Percentiles rank a stretch among this genome's conserved stretches.
Conservation (phyloP, 2,113 vertebrate genomes). For the Carollia perspicillata region DNA sequence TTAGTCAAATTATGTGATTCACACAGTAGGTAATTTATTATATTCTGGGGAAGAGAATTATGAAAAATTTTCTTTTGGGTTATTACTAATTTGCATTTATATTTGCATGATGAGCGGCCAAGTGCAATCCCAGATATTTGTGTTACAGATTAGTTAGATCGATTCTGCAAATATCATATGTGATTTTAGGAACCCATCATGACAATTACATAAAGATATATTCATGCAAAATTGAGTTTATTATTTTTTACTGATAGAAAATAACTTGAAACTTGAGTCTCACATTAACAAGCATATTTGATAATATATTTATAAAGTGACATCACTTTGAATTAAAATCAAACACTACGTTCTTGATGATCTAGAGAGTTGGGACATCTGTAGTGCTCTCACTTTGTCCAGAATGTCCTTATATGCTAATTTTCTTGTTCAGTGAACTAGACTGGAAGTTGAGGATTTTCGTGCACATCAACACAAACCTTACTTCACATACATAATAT, state of each 20-base stretch:
- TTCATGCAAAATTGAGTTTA: background rate
- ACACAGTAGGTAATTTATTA: background rate
- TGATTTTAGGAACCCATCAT: background rate
- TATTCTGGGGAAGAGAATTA: background rate
- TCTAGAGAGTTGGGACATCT: background rate
- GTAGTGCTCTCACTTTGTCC: background rate
- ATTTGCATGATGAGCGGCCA: background rate
- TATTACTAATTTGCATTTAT: background rate
- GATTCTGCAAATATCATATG: background rate
- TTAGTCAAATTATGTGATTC: conserved; percentile 3
- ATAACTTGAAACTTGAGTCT: background rate
- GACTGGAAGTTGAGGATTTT: background rate
- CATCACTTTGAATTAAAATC: background rate
- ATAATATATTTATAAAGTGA: background rate
- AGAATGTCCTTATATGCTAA: background rate
- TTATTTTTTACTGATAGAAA: background rate
- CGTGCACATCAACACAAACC: background rate
- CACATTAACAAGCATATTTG: background rate
- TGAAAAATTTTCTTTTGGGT: background rate
- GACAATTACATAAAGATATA: background rate
- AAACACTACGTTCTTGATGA: background rate
- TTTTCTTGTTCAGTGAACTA: background rate
- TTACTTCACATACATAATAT: background rate
- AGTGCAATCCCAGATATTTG: background rate
- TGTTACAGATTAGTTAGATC: background rate